A percentile compares a stretch with the other conserved stretches of the same genome.
These are phyloP conservation scores for Lethenteron camtschaticum DNA, from an alignment of 2,113 vertebrate genomes.

Conservation along the genomic window DNA sequence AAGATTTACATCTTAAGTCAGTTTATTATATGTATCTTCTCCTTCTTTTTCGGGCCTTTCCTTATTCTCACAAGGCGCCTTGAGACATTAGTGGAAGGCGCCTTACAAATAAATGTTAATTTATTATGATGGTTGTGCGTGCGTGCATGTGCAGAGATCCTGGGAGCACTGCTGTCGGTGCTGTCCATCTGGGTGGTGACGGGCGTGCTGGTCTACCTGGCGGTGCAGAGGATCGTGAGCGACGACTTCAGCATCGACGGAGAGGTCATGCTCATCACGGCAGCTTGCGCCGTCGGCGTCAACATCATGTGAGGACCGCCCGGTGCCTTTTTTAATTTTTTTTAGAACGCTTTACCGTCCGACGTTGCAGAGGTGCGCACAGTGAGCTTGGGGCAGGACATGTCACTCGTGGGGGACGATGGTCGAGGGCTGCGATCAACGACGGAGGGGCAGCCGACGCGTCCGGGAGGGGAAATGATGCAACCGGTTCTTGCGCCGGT, in stretches of 20 bases:
- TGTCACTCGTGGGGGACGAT: too few species aligned
- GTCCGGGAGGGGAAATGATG: too few species aligned
- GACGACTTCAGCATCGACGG: conserved; percentile 44
- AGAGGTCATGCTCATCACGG: conserved; percentile 48
- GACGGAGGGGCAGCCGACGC: too few species aligned
- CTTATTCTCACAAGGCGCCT: too few species aligned
- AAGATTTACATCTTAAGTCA: too few species aligned
- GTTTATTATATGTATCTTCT: too few species aligned
- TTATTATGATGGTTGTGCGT: not conserved
- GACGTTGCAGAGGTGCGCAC: not conserved
- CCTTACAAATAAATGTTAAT: too few species aligned
- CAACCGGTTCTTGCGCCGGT: too few species aligned
- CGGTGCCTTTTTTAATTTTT: not conserved
- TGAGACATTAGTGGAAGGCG: too few species aligned
- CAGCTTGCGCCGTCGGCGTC: conserved; percentile 41
- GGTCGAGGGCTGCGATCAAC: too few species aligned
- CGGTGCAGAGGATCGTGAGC: conserved; percentile 32
- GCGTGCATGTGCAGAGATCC: conserved; percentile 32
- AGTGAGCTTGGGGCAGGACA: not conserved
- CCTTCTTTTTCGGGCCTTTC: too few species aligned
- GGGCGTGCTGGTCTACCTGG: conserved; percentile 36
- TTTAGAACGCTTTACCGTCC: not conserved
- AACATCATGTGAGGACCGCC: conserved; percentile 41
- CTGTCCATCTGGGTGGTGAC: conserved; percentile 67
- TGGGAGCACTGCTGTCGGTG: conserved; percentile 52